phyloP scores from a whole-genome alignment of 2,113 vertebrate genomes.

The Gopherus evgoodei region DNA sequence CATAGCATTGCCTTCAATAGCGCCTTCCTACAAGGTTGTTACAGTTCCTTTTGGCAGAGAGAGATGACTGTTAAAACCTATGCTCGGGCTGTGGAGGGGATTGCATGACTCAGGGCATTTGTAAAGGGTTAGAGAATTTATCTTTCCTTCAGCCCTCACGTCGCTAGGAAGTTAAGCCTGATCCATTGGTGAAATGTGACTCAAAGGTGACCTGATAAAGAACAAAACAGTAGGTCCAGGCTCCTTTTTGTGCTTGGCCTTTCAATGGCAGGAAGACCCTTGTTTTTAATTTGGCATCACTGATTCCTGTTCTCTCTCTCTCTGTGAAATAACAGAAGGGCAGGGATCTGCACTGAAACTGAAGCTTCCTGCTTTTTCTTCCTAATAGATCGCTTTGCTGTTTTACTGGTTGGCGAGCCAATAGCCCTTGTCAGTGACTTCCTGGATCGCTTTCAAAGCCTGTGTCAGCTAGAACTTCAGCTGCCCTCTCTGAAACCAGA shows the following conservation, averaged over 20 bases:
- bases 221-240: not conserved
- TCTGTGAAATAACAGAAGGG: rapidly evolving
- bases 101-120: not conserved
- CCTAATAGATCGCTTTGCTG: conserved; percentile 87
- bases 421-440: conserved; percentile 84
- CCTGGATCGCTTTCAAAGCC: conserved; percentile 87
- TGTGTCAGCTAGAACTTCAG: conserved; percentile 89
- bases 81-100: not conserved
- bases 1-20: not conserved
- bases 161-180: not conserved
- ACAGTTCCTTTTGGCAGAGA: not conserved
- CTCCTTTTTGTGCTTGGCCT: not conserved
- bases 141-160: not conserved
- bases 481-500: conserved; percentile 91
- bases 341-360: not conserved
- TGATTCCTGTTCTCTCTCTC: rapidly evolving
- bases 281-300: not conserved
- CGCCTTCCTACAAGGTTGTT: not conserved
- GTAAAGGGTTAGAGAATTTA: rapidly evolving
- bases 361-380: not conserved
- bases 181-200: no score
- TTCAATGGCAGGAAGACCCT: rapidly evolving
- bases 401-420: conserved; percentile 88
- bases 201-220: not conserved
- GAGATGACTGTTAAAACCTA: not conserved